Evolutionary conservation across 2,797 vertebrate genomes (phyloP).

Genomic region (Chromobotia macracanthus): DNA sequence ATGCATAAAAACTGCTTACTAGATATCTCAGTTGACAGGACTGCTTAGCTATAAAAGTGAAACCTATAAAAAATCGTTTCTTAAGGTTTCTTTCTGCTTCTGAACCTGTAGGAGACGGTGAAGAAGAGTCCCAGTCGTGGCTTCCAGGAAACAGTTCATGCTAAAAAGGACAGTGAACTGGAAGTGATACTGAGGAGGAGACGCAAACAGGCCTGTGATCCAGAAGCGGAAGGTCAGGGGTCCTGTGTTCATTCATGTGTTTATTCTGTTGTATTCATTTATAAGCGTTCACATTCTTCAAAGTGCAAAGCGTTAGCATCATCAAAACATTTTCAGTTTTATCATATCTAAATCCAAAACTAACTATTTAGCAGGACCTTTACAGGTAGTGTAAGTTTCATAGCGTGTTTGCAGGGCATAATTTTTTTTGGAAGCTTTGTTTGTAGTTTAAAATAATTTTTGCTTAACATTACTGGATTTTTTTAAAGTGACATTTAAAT

Average conservation of each 20-base stretch:
- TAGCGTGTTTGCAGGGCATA: not conserved
- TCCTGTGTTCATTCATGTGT: too few species aligned
- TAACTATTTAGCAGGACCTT: too few species aligned
- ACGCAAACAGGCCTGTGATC: slow-evolving; percentile 79
- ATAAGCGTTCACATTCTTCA: not conserved
- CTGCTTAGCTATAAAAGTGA: not conserved
- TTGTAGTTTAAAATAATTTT: not conserved
- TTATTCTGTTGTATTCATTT: not conserved
- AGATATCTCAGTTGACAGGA: not conserved
- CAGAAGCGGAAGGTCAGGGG: slow-evolving; percentile 69
- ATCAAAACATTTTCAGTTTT: too few species aligned
- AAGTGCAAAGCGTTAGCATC: too few species aligned
- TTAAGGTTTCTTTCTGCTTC: not conserved
- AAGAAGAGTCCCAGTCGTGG: slow-evolving; percentile 82
- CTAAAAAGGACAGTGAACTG: slow-evolving; percentile 82
- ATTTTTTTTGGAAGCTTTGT: not conserved
- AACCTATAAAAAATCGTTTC: not conserved
- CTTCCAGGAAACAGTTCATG: slow-evolving; percentile 71
- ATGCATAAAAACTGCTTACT: not conserved
- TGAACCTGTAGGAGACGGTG: slow-evolving; percentile 75
- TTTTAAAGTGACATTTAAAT: too few species aligned
- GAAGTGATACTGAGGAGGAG: slow-evolving; percentile 81
- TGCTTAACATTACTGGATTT: too few species aligned
- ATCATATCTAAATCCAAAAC: not conserved
- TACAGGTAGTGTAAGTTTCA: too few species aligned